Evolutionary conservation across 2,888 invertebrate species (phyloP), one percentile per base, ranked within the genome.

Genomic region (Amphimallon solstitiale): DNA sequence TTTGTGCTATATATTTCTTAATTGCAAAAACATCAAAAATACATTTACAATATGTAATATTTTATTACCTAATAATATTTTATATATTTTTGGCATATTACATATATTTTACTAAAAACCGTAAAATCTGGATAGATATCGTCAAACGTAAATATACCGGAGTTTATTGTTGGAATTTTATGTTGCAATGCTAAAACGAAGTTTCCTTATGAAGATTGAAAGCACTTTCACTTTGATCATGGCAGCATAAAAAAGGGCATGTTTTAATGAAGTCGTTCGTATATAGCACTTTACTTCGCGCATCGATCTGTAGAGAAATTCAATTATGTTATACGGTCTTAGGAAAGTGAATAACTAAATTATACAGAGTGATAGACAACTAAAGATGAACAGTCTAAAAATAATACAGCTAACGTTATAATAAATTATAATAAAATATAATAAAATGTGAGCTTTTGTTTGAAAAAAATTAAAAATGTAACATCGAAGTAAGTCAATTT

Each of bases 191-290:
- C 19, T 37, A 37, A 37, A 52, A 52, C 37, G 52, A 52, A 52
- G 52, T 52, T 49, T 52, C 52, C 52, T 52, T 52, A 37, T 52
- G 52, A 52, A 52, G 52, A 52, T 52, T 37, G 35, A 52, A 52
- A 52, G 37, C 52, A 52, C 52, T 52, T 52, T 52, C 52, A 35
- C 52, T 52, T 52, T 52, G 52, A 52, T 52, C 52, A 52, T 19
- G 38, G 15, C 37, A 19, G 52, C 10, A 52, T 52, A 52, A 52
- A 52, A 48, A 52, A 52, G 37, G 52, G 52, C 37, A 52, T 52
- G 37, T 52, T 52, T 52, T 52, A 52, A 52, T 52, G 52, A 52
- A 52, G 52, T 37, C 52, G 52, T 52, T 52, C 52, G 37, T 19
- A 37, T 37, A 17, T 3, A 52, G 35, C 10, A 17, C 37, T 19